A percentile compares a stretch with the other conserved stretches of the same genome.
Evolutionary conservation across 2,797 vertebrate genomes (phyloP).

Genomic region (Microtus obscurus): DNA sequence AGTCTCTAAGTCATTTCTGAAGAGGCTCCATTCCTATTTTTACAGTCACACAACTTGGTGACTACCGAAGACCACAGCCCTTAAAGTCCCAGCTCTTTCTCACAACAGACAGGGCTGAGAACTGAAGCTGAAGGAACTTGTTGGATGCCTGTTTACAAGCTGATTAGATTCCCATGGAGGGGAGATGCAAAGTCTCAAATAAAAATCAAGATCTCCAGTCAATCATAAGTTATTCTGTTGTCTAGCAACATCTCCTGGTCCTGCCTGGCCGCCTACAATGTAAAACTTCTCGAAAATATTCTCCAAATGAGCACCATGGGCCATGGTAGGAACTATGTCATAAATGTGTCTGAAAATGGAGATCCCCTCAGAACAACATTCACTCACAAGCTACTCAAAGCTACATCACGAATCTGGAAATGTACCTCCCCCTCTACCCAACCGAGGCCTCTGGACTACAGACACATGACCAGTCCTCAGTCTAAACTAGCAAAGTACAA

Average conservation of each 20-base stretch:
- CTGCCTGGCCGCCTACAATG: neutral
- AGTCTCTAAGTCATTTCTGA: neutral
- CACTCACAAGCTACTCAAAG: neutral
- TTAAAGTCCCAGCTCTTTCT: neutral
- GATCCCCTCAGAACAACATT: neutral
- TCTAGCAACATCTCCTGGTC: neutral
- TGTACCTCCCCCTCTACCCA: neutral
- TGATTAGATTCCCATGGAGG: neutral
- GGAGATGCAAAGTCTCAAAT: neutral
- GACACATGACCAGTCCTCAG: constrained; percentile 26
- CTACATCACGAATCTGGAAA: neutral
- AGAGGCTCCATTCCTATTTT: neutral
- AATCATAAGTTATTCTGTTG: neutral
- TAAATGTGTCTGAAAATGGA: neutral
- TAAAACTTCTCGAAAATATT: neutral
- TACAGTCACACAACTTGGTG: neutral
- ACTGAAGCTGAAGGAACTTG: constrained; percentile 6
- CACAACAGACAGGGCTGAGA: neutral
- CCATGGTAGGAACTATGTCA: neutral
- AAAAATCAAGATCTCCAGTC: neutral
- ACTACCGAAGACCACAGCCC: neutral
- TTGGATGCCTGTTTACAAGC: neutral
- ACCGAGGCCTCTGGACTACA: neutral
- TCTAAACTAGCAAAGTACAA: neutral
- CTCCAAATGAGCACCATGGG: neutral